phyloP scores from a whole-genome alignment of 2,888 invertebrate genomes.

The Ophioninae sp. region DNA sequence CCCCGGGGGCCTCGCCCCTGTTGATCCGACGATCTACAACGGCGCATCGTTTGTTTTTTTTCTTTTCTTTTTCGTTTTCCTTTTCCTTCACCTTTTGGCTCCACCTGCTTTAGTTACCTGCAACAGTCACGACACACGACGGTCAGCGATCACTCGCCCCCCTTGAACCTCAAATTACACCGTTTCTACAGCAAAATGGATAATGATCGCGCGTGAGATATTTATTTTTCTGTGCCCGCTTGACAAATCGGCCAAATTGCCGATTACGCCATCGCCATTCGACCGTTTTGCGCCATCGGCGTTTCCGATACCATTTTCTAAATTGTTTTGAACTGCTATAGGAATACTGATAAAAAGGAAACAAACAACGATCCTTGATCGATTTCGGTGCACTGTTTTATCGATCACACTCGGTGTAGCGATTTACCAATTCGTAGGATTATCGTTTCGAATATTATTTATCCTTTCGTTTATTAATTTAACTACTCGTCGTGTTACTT shows the following conservation, averaged over 20 bases:
- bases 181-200: neutral
- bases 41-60: constrained; percentile 32
- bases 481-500: too few species aligned
- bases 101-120: constrained; percentile 18
- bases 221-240: neutral
- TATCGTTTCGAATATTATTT: neutral
- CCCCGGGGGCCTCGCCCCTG: constrained; percentile 54
- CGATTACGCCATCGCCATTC: neutral
- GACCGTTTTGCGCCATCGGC: neutral
- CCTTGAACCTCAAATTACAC: neutral
- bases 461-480: neutral
- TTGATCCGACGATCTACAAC: constrained; percentile 50
- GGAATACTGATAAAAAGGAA: neutral
- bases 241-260: neutral
- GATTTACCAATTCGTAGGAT: neutral
- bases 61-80: neutral
- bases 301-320: neutral
- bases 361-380: neutral
- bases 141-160: neutral
- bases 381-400: neutral
- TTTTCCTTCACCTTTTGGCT: neutral
- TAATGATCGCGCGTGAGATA: neutral
- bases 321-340: neutral
- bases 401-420: neutral
- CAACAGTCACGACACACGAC: constrained; percentile 22